Evolutionary conservation across 2,888 invertebrate genomes (phyloP), one percentile per base, ranked within the genome.

Genomic region (Ceraclea dissimilis): DNA sequence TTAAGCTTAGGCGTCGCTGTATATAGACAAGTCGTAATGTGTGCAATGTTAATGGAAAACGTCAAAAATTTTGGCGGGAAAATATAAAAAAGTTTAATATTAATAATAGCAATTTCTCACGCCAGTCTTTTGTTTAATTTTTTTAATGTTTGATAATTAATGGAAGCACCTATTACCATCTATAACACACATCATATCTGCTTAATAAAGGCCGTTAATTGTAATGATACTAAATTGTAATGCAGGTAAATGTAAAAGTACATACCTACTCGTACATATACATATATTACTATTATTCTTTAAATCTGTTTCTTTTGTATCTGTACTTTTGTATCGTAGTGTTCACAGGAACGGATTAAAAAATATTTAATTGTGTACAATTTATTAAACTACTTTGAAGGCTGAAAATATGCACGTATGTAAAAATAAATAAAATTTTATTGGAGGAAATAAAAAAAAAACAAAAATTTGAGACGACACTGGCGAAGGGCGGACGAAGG

Each of bases 81-180:
- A 16, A 39, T 39, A 39, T 8, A 5, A 39, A 5, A 8, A 39
- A 39, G 4, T 8, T 8, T 39, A 39, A 39, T 39, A 39, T 8
- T 13, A 39, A 39, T 39, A 39, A 39, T 16, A 8, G 13, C 13
- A 26, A 8, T 39, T 39, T 39, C 39, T 5, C 39, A 39, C 39
- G 39, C 13, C 13, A 39, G 57, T 39, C 54, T 54, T 54, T 54
- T 54, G 54, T 51, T 54, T 48, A 16, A 39, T 39, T 39, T 13
- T 39, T 39, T 39, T 39, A 57, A 51, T 51, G 34, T 44, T 51
- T 54, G 48, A 56, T 57, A 59, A 59, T 57, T 52, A 47, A 54
- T 54, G 56, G 48, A 51, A 56, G 49, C 44, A 54, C 43, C 49
- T 20, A 59, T 57, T 59, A 56, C 51, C 53, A 59, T 56, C 56